Evolutionary conservation across 2,888 invertebrate genomes (phyloP).

Genomic region (Linhomoeus sp.): DNA sequence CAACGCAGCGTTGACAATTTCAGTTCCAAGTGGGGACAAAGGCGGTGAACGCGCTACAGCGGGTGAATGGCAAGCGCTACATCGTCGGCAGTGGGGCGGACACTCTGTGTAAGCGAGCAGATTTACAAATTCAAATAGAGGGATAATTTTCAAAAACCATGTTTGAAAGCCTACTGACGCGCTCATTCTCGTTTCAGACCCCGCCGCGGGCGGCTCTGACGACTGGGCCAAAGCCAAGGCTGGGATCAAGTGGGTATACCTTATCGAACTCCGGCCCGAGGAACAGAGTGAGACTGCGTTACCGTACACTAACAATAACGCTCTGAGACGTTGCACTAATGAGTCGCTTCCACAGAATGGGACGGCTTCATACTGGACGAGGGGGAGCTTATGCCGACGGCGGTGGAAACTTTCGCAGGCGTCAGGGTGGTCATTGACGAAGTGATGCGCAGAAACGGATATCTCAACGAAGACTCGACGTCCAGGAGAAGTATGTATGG

Average conservation of each 20-base stretch:
- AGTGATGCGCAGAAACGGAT: conserved; percentile 8
- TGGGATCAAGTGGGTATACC: conserved; percentile 22
- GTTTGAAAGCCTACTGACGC: background rate
- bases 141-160: background rate
- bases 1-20: too few species aligned
- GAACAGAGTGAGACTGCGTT: background rate
- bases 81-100: conserved; percentile 26
- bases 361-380: conserved; percentile 25
- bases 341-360: conserved; percentile 12
- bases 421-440: conserved; percentile 21
- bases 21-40: conserved; percentile 17
- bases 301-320: background rate
- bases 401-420: conserved; percentile 24
- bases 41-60: conserved; percentile 20
- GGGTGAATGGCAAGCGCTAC: conserved; percentile 22
- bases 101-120: conserved; percentile 16
- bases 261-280: conserved; percentile 22
- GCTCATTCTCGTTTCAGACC: too few species aligned
- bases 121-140: background rate
- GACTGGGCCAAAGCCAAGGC: conserved; percentile 27
- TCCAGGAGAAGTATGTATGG: too few species aligned
- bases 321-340: background rate
- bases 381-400: conserved; percentile 22
- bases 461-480: too few species aligned
- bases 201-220: conserved; percentile 24